Conservation (phyloP, 2,113 vertebrate genomes). For the Neofelis nebulosa region DNA sequence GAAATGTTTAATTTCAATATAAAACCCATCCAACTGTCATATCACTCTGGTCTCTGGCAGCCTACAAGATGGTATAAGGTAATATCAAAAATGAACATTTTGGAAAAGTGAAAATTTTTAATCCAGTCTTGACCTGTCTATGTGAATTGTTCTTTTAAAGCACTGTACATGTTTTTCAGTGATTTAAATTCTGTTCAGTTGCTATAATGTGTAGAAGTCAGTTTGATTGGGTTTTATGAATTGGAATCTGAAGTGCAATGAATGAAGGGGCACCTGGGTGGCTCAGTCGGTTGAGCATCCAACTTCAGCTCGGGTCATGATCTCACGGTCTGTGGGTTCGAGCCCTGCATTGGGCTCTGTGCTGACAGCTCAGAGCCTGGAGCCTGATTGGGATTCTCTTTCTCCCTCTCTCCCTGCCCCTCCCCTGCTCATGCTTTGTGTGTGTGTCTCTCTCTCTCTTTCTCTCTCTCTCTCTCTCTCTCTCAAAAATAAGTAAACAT, state of each 20-base stretch:
- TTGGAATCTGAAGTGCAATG: not conserved
- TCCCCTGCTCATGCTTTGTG: too few species aligned
- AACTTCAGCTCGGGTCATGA: too few species aligned
- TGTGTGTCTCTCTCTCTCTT: too few species aligned
- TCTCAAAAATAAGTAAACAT: too few species aligned
- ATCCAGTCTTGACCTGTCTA: not conserved
- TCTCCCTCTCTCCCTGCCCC: too few species aligned
- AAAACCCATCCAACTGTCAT: not conserved
- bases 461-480: too few species aligned
- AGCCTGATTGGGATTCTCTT: too few species aligned
- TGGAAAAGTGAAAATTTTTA: not conserved
- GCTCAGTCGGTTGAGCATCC: too few species aligned
- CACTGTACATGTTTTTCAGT: not conserved
- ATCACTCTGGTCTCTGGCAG: not conserved
- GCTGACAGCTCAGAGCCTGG: too few species aligned
- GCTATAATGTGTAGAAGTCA: not conserved
- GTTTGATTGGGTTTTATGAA: not conserved
- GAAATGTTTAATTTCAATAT: constrained; percentile 36
- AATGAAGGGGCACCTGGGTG: not conserved
- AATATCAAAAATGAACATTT: not conserved
- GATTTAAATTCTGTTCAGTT: constrained; percentile 4
- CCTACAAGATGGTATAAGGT: not conserved
- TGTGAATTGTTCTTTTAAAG: constrained; percentile 24
- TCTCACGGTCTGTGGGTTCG: too few species aligned
- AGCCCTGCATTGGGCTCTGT: too few species aligned